Percentiles rank a stretch among this genome's conserved stretches.
phyloP scores from a whole-genome alignment of 2,113 vertebrate genomes.

The Apistogramma diplotaenia region DNA sequence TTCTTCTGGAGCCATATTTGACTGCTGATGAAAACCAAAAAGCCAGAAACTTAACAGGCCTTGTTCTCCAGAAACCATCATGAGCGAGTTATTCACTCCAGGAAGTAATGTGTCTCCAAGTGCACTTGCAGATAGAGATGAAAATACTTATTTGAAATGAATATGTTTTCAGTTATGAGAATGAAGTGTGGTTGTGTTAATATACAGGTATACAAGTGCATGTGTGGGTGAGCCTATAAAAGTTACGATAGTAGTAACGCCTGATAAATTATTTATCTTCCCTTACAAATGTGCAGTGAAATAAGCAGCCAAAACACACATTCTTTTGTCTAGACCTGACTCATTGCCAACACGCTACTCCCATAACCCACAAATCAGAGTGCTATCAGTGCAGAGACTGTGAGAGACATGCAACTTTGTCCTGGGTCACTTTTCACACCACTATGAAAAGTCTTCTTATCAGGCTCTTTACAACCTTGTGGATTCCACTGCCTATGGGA shows the following conservation, averaged over 20 bases:
- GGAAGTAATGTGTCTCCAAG: neutral
- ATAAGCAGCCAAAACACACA: slow-evolving; percentile 75
- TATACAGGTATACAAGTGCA: neutral
- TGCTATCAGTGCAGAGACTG: slow-evolving; percentile 52
- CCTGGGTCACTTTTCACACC: slow-evolving; percentile 25
- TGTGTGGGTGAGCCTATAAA: slow-evolving; percentile 4
- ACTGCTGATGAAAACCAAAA: slow-evolving; percentile 20
- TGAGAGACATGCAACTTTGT: slow-evolving; percentile 47
- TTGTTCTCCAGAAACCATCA: slow-evolving; percentile 7
- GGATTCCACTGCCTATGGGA: slow-evolving; percentile 47
- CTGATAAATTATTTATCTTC: slow-evolving; percentile 69
- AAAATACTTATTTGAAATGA: neutral
- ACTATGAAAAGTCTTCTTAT: slow-evolving; percentile 52
- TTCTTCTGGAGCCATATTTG: slow-evolving; percentile 15
- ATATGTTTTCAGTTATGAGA: slow-evolving; percentile 3
- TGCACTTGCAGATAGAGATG: neutral
- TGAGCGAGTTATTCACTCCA: neutral
- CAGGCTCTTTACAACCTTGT: slow-evolving; percentile 55
- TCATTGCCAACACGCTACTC: slow-evolving; percentile 66
- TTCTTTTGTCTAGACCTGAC: slow-evolving; percentile 77
- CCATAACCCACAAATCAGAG: slow-evolving; percentile 60
- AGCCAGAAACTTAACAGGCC: slow-evolving; percentile 6
- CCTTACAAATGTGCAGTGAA: slow-evolving; percentile 35
- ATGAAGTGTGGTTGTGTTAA: neutral
- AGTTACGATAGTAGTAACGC: slow-evolving; percentile 23